phyloP scores from a whole-genome alignment of 53 echinoderm and acorn worm species.

The Arbacia lixula region DNA sequence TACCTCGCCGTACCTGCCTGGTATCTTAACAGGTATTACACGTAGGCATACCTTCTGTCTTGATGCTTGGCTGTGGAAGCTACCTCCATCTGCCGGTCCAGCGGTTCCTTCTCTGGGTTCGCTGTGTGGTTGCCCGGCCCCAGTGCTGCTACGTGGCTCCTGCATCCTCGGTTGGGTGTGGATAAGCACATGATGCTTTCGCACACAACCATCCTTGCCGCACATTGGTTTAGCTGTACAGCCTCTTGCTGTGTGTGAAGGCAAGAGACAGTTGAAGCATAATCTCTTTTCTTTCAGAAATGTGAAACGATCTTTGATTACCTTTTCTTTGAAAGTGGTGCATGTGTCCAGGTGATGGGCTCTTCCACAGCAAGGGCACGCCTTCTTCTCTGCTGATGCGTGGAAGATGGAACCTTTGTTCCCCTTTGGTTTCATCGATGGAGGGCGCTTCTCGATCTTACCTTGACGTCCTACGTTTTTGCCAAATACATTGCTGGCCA shows the following conservation, averaged over 20 bases:
- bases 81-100: not conserved
- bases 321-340: not conserved
- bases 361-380: slow-evolving; percentile 43
- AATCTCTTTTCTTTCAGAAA: slow-evolving; percentile 45
- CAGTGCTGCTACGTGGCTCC: not conserved
- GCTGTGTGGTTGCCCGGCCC: not conserved
- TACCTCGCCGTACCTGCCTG: not conserved
- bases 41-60: slow-evolving; percentile 26
- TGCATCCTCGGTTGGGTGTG: not conserved
- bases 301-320: slow-evolving; percentile 23
- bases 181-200: slow-evolving; percentile 27
- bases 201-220: not conserved
- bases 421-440: not conserved
- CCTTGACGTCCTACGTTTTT: slow-evolving; percentile 4
- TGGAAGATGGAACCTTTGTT: not conserved
- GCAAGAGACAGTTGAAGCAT: slow-evolving; percentile 64
- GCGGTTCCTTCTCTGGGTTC: not conserved
- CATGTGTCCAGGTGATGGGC: slow-evolving; percentile 8
- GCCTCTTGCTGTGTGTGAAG: slow-evolving; percentile 47
- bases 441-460: not conserved
- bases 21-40: slow-evolving; percentile 49
- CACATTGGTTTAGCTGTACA: not conserved
- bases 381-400: not conserved
- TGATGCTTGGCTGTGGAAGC: not conserved
- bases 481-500: slow-evolving; percentile 55